Evolutionary conservation across 2,888 invertebrate species (phyloP).

Genomic region (Chloromyia formosa): DNA sequence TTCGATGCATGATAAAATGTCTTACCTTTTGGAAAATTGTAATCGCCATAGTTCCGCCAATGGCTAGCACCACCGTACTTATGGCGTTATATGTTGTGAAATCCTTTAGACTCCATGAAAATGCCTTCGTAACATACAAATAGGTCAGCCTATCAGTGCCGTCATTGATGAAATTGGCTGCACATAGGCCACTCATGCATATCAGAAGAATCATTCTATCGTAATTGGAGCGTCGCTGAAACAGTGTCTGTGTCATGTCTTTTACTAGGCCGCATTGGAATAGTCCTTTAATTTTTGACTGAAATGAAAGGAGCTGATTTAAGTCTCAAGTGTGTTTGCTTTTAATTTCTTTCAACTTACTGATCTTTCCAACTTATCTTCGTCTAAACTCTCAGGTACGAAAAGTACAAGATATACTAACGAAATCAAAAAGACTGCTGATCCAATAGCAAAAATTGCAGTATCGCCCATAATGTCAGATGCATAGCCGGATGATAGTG

Average conservation of each 20-base stretch:
- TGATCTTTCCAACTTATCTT: neutral
- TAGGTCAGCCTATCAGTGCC: constrained; percentile 66
- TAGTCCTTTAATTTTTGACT: constrained; percentile 46
- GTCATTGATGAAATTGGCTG: constrained; percentile 54
- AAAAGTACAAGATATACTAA: constrained; percentile 5
- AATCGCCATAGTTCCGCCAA: constrained; percentile 70
- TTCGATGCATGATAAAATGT: too few species aligned
- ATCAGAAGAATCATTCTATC: constrained; percentile 46
- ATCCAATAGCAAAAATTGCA: neutral
- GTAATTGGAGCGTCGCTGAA: constrained; percentile 45
- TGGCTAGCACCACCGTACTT: constrained; percentile 66
- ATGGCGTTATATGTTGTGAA: constrained; percentile 63
- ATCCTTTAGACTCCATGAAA: constrained; percentile 61
- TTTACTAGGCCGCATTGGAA: constrained; percentile 46
- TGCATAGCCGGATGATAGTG: constrained; percentile 5
- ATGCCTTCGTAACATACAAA: constrained; percentile 60
- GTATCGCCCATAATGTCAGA: neutral
- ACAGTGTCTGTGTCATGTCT: constrained; percentile 46
- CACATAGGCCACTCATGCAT: constrained; percentile 45
- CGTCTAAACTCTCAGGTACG: constrained; percentile 9
- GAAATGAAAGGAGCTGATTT: neutral
- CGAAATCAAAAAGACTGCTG: neutral
- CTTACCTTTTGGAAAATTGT: constrained; percentile 66
- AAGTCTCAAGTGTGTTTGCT: too few species aligned
- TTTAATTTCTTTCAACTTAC: too few species aligned